phyloP scores from a whole-genome alignment of 2,797 vertebrate genomes.

The Lagodon rhomboides region DNA sequence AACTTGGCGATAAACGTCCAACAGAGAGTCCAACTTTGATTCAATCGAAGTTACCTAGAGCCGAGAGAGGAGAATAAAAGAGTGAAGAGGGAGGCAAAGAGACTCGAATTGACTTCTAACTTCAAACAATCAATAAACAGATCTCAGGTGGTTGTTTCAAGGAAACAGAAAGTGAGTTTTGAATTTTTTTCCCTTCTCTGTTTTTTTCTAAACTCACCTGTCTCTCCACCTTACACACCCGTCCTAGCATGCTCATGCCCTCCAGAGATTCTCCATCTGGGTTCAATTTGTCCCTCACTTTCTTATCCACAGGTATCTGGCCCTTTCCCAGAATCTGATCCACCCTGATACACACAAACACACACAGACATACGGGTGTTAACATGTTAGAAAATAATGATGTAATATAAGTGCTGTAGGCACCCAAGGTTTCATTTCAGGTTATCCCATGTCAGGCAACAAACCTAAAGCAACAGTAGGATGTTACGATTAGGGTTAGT shows the following conservation, averaged over 20 bases:
- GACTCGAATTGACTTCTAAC: neutral
- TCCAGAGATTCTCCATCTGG: slow-evolving; percentile 92
- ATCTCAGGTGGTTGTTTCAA: neutral
- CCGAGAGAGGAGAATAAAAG: neutral
- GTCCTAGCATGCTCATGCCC: slow-evolving; percentile 97
- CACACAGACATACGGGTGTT: slow-evolving; percentile 20
- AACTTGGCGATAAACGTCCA: slow-evolving; percentile 96
- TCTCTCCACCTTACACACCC: slow-evolving; percentile 98
- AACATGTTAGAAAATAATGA: slow-evolving; percentile 23
- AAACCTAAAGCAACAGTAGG: slow-evolving; percentile 63
- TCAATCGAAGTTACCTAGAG: slow-evolving; percentile 97
- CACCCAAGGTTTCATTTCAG: slow-evolving; percentile 37
- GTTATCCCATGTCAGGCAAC: slow-evolving; percentile 57
- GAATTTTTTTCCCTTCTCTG: neutral
- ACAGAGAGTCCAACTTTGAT: slow-evolving; percentile 95
- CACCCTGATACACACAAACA: slow-evolving; percentile 86
- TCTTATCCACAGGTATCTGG: slow-evolving; percentile 95
- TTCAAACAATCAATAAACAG: neutral
- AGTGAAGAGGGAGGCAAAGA: neutral
- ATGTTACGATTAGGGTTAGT: slow-evolving; percentile 62
- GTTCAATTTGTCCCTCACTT: slow-evolving; percentile 92
- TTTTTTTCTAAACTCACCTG: slow-evolving; percentile 86
- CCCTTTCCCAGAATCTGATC: slow-evolving; percentile 99
- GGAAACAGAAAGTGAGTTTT: slow-evolving; percentile 3
- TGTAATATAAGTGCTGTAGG: slow-evolving; percentile 12